phyloP scores from a whole-genome alignment of 2,797 vertebrate species.

The Coilia nasus region DNA sequence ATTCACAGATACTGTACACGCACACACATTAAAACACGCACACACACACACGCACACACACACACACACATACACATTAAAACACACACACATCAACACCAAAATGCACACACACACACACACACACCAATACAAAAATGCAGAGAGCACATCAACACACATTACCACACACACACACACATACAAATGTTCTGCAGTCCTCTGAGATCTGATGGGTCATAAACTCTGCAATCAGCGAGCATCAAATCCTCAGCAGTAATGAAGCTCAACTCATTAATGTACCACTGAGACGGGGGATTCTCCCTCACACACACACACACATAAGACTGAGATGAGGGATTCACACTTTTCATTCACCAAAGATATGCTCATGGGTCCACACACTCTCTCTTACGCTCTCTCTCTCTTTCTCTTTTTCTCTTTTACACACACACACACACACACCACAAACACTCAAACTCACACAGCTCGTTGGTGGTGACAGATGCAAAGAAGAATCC shows the following conservation, averaged over 20 bases:
- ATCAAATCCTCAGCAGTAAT: slow-evolving; percentile 33
- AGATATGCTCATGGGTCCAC: neutral
- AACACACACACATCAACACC: neutral
- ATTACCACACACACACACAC: slow-evolving; percentile 13
- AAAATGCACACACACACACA: neutral
- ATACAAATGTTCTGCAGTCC: neutral
- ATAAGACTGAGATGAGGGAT: slow-evolving; percentile 15
- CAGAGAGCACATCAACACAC: neutral
- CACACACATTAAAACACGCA: neutral
- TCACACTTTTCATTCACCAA: neutral
- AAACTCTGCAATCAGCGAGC: neutral
- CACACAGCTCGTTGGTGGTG: neutral
- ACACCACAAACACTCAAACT: too few species aligned
- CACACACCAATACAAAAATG: neutral
- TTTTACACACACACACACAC: too few species aligned
- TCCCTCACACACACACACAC: too few species aligned
- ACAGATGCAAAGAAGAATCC: neutral
- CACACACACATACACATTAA: slow-evolving; percentile 6
- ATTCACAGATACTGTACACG: neutral
- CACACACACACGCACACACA: neutral
- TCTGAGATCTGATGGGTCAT: neutral
- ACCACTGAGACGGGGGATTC: slow-evolving; percentile 16
- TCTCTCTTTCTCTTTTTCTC: too few species aligned
- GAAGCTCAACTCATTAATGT: slow-evolving; percentile 37
- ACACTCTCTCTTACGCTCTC: neutral